phyloP scores from a whole-genome alignment of 2,888 invertebrate species.

The Eupithecia subumbrata region DNA sequence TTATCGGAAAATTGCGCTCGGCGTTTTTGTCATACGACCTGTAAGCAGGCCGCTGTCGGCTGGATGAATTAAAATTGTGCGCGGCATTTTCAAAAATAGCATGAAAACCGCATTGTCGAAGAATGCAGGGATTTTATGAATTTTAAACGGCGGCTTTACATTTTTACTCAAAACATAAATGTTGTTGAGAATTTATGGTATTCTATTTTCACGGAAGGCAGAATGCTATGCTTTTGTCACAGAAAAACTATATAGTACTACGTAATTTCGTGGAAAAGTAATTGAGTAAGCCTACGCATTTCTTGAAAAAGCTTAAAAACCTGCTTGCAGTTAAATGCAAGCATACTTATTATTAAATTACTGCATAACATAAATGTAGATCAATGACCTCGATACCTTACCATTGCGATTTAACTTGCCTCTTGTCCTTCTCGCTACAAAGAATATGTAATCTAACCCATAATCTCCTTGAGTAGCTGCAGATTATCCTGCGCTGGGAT shows the following conservation, averaged over 20 bases:
- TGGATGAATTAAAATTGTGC: slow-evolving; percentile 57
- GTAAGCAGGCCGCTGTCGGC: slow-evolving; percentile 57
- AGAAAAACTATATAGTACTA: too few relatives aligned
- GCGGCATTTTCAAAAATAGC: slow-evolving; percentile 48
- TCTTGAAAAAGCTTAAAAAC: too few relatives aligned
- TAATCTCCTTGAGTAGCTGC: too few relatives aligned
- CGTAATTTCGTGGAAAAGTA: background rate
- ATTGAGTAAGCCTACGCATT: background rate
- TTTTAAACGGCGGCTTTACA: slow-evolving; percentile 20
- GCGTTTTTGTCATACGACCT: slow-evolving; percentile 53
- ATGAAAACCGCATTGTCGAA: slow-evolving; percentile 19
- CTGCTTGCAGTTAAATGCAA: too few relatives aligned
- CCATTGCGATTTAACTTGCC: too few relatives aligned
- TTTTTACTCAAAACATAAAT: slow-evolving; percentile 23
- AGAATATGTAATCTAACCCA: too few relatives aligned
- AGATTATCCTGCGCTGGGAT: too few relatives aligned
- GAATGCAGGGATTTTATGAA: slow-evolving; percentile 27
- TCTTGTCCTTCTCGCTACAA: too few relatives aligned
- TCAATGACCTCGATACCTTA: too few relatives aligned
- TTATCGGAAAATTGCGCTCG: slow-evolving; percentile 59
- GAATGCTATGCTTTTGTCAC: background rate
- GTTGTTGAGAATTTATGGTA: slow-evolving; percentile 11
- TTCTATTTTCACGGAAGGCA: slow-evolving; percentile 8
- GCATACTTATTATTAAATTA: too few relatives aligned
- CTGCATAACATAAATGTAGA: too few relatives aligned